Evolutionary conservation across 2,797 vertebrate species (phyloP), one percentile per base, ranked within the genome.

Genomic region (Pseudochirops cupreus): DNA sequence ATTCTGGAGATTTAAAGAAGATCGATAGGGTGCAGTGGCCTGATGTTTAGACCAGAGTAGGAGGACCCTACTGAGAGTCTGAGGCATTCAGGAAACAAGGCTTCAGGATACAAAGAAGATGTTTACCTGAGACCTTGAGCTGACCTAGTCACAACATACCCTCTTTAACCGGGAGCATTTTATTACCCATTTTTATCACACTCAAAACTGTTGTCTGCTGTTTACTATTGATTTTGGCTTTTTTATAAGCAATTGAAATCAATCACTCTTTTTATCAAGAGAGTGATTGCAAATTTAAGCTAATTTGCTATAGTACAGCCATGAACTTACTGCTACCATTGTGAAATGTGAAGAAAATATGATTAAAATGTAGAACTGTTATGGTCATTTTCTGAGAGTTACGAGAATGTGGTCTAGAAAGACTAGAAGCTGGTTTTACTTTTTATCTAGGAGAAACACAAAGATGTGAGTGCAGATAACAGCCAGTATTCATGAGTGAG

Each of bases 21-120:
- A 99, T 99, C 99, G 98, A 99, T 99, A 99, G 98, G 95, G 98
- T 97, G 99, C 98, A 97, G 97, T 96, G 98, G 98, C 98, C 98
- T 97, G 95, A 93, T 95, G 98, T 97, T 97, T 93, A 95, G 98
- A 97, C 96, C 92, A 0, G 92, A 96, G 97, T 92, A 92, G 97
- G 98, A 98, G 98, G 98, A 97, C 97, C 97, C 95, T 97, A 58
- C 96, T 98, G 96, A 97, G 97, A 98, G 98, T 52, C 94, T 96
- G 94, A 95, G 92, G 82, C 94, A 28, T n/a, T 57, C 90, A 46
- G 39, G 96, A 95, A 98, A 92, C 94, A 96, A 29, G 93, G 98
- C 98, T 98, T 96, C 97, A 52, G 99, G 98, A 98, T 97, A 97
- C 96, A 92, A 98, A 53, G 67, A 93, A 97, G 98, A 92, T 97